Percentiles rank a stretch among this genome's conserved stretches.
Conservation (phyloP, 2,888 invertebrate genomes). For the Hemithea aestivaria region DNA sequence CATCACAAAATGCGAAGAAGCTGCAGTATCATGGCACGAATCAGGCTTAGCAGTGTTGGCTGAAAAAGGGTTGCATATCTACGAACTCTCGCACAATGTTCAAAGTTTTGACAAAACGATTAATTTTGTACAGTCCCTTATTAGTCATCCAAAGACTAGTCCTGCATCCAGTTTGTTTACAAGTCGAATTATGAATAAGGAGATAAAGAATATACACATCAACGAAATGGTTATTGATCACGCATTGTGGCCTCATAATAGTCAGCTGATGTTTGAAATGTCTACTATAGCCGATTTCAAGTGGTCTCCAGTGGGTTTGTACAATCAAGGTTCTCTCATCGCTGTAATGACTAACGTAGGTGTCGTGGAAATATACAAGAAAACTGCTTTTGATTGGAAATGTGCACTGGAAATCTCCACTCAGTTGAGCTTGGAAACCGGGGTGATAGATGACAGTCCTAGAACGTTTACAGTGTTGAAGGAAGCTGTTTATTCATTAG, state of each 20-base stretch:
- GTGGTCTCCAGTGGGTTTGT: conserved; percentile 52
- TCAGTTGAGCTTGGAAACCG: conserved; percentile 31
- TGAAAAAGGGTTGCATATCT: conserved; percentile 50
- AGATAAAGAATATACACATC: conserved; percentile 48
- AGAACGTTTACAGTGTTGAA: conserved; percentile 39
- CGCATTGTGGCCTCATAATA: conserved; percentile 58
- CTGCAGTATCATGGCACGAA: conserved; percentile 45
- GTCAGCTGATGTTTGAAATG: conserved; percentile 47
- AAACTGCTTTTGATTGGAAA: conserved; percentile 36
- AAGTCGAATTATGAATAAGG: conserved; percentile 32
- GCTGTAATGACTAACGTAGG: conserved; percentile 61
- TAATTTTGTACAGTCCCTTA: conserved; percentile 42
- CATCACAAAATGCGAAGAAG: conserved; percentile 47
- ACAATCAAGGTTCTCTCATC: conserved; percentile 39
- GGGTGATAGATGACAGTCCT: conserved; percentile 22
- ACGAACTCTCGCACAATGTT: conserved; percentile 48
- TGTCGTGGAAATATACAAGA: conserved; percentile 46
- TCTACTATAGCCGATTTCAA: conserved; percentile 38
- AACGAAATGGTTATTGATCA: conserved; percentile 57
- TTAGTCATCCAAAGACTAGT: conserved; percentile 44
- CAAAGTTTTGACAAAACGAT: conserved; percentile 52
- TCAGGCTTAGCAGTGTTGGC: conserved; percentile 44
- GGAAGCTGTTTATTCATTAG: conserved; percentile 39
- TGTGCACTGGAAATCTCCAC: conserved; percentile 44
- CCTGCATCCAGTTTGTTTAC: conserved; percentile 46